These are phyloP conservation scores for Colletes latitarsis DNA, from an alignment of 1,140 invertebrate species.

Conservation along the genomic window DNA sequence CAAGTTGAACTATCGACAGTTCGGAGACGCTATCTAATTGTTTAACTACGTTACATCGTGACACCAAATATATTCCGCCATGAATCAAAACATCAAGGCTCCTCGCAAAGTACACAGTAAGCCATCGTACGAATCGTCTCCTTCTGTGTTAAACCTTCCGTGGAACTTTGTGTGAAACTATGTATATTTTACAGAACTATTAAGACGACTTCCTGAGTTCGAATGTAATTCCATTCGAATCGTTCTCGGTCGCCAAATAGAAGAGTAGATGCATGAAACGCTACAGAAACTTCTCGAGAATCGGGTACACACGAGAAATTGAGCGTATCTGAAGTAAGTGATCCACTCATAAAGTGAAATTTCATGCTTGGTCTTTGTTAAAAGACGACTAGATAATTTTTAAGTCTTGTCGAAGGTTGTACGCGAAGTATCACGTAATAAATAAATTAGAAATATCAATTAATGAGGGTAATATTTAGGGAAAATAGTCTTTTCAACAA, in stretches of 20 bases:
- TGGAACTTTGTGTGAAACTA: conserved; percentile 39
- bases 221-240: neutral
- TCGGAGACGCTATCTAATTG: conserved; percentile 6
- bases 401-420: no score
- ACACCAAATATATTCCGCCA: conserved; percentile 7
- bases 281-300: neutral
- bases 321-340: neutral
- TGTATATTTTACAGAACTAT: conserved; percentile 46
- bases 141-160: conserved; percentile 28
- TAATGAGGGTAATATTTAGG: neutral
- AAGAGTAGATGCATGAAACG: neutral
- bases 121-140: conserved; percentile 31
- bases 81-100: conserved; percentile 6
- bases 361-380: neutral
- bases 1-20: neutral
- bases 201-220: conserved; percentile 10
- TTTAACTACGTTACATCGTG: conserved; percentile 7
- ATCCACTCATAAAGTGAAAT: neutral
- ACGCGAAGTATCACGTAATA: no score
- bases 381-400: neutral
- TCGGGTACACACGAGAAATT: neutral
- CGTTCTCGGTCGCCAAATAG: neutral
- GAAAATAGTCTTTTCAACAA: neutral
- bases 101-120: conserved; percentile 28
- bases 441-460: neutral